Conservation (phyloP, 2,888 invertebrate genomes). For the Strigamia transsilvanica region DNA sequence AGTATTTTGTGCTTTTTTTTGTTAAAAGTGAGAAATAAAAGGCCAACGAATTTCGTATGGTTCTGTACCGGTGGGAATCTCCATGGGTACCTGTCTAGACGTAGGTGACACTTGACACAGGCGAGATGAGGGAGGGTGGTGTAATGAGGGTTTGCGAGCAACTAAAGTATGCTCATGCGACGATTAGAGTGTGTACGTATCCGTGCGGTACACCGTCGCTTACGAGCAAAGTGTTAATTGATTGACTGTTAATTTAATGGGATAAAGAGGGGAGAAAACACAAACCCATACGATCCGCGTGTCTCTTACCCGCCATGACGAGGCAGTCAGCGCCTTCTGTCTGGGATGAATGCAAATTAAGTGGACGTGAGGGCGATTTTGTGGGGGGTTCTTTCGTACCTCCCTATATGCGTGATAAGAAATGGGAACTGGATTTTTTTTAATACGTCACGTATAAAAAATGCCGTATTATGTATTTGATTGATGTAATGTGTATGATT, state of each 20-base stretch:
- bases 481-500: background rate
- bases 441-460: constrained; percentile 8
- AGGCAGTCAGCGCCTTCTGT: constrained; percentile 8
- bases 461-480: background rate
- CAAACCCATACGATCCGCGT: constrained; percentile 2
- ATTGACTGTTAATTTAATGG: background rate
- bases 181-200: background rate
- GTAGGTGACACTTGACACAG: constrained; percentile 2
- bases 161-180: background rate
- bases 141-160: background rate
- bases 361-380: constrained; percentile 2
- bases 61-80: constrained; percentile 2
- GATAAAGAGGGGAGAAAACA: background rate
- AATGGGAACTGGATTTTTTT: background rate
- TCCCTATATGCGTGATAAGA: background rate
- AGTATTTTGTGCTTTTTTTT: background rate
- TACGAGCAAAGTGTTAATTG: background rate
- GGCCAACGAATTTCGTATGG: background rate
- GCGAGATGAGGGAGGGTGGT: constrained; percentile 8
- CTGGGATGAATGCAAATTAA: constrained; percentile 8
- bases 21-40: background rate
- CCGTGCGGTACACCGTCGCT: background rate
- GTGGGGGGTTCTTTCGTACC: background rate
- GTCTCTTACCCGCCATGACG: constrained; percentile 8
- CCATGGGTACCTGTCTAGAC: constrained; percentile 8